Evolutionary conservation across 2,888 invertebrate species (phyloP).

Genomic region (Habrosyne pyritoides): DNA sequence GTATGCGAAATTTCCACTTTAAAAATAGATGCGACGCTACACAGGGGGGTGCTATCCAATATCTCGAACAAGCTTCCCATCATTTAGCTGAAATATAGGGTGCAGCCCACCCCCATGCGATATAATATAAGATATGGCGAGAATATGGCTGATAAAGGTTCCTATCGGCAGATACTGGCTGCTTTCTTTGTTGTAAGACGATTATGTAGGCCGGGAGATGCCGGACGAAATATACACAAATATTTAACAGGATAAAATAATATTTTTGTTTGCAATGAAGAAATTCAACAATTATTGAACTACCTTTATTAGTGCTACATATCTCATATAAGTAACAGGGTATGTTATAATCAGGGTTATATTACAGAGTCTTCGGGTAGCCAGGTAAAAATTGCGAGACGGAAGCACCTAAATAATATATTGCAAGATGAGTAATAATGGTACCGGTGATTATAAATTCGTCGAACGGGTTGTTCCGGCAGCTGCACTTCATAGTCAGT

Average conservation of each 20-base stretch:
- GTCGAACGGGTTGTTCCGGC: too few relatives aligned
- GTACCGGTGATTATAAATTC: too few relatives aligned
- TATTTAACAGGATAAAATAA: too few relatives aligned
- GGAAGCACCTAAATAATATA: too few relatives aligned
- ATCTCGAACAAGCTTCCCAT: conserved; percentile 39
- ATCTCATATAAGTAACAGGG: too few relatives aligned
- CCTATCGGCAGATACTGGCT: conserved; percentile 42
- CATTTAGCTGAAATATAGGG: conserved; percentile 58
- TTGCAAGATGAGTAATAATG: too few relatives aligned
- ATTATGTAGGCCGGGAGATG: conserved; percentile 21
- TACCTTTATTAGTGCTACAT: too few relatives aligned
- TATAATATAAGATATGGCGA: conserved; percentile 53
- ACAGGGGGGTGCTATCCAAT: conserved; percentile 38
- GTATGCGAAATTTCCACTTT: conserved; percentile 61
- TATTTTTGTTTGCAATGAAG: background rate
- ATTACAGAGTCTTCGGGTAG: too few relatives aligned
- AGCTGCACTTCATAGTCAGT: too few relatives aligned
- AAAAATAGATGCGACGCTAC: conserved; percentile 39
- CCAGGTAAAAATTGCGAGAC: too few relatives aligned
- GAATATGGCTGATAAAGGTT: conserved; percentile 53
- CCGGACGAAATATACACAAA: background rate
- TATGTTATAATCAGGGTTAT: too few relatives aligned
- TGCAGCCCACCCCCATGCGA: conserved; percentile 44
- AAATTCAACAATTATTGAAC: too few relatives aligned
- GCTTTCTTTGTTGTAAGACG: conserved; percentile 23